These are phyloP conservation scores for Macropus fuliginosus DNA, from an alignment of 2,797 vertebrate species.

Conservation along the genomic window DNA sequence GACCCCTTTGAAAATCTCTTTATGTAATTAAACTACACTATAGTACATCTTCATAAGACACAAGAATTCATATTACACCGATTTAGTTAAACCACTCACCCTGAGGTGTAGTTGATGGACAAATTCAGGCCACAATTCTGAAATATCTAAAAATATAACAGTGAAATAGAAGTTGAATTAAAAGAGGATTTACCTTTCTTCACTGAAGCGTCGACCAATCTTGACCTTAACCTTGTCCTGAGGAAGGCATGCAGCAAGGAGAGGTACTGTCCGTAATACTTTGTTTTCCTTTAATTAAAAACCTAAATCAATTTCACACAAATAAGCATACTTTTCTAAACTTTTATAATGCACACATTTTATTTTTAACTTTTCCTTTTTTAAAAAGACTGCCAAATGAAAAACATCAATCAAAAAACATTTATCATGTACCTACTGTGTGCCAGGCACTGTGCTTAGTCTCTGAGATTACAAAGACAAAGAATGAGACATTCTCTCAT, in stretches of 20 bases:
- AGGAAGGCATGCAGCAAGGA: conserved; percentile 94
- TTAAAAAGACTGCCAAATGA: conserved; percentile 12
- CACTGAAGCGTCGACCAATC: conserved; percentile 94
- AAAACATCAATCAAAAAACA: not conserved
- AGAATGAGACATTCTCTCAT: not conserved
- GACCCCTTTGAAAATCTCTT: not conserved
- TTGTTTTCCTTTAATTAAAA: conserved; percentile 90
- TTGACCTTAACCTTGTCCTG: conserved; percentile 93
- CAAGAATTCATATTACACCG: not conserved
- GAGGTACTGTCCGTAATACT: conserved; percentile 95
- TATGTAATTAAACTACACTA: not conserved
- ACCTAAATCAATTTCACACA: conserved; percentile 51
- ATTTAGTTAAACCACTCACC: not conserved
- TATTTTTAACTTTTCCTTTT: conserved; percentile 38
- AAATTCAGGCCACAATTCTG: conserved; percentile 20
- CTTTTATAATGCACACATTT: conserved; percentile 32
- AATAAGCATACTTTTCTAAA: conserved; percentile 44
- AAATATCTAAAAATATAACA: not conserved
- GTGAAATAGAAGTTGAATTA: not conserved
- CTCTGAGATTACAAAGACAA: not conserved
- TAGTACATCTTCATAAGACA: not conserved
- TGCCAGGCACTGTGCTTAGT: not conserved
- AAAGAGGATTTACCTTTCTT: conserved; percentile 90
- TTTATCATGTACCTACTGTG: not conserved
- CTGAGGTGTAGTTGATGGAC: not conserved